Evolutionary conservation across 2,113 vertebrate genomes (phyloP).

Genomic region (Pygoscelis antarcticus): DNA sequence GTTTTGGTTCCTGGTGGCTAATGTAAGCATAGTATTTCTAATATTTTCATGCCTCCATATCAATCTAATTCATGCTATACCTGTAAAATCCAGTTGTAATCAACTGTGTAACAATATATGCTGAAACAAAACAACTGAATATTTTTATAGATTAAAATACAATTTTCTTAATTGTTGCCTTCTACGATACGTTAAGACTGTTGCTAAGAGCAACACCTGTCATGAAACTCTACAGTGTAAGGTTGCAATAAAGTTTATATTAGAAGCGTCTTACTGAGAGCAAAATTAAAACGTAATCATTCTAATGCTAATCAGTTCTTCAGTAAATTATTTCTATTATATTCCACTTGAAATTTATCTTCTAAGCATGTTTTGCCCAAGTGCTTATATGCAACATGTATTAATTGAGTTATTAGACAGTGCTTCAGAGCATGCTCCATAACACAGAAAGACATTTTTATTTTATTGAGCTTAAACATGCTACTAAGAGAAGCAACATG

Average conservation of each 20-base stretch:
- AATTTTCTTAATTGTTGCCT: conserved; percentile 43
- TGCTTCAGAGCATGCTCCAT: not conserved
- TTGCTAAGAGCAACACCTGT: conserved; percentile 72
- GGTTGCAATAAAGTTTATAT: conserved; percentile 47
- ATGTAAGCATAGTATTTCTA: not conserved
- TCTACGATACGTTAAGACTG: not conserved
- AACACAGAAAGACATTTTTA: not conserved
- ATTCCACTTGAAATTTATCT: not conserved
- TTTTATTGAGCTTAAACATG: not conserved
- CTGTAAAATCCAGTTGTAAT: conserved; percentile 20
- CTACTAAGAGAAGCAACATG: not conserved
- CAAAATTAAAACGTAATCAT: conserved; percentile 36
- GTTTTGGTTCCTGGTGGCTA: not conserved
- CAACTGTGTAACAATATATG: not conserved
- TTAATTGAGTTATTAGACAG: not conserved
- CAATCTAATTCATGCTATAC: not conserved
- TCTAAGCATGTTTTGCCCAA: conserved; percentile 2
- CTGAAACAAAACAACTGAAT: conserved; percentile 22
- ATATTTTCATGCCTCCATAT: not conserved
- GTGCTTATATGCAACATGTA: not conserved
- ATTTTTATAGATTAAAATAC: conserved; percentile 36
- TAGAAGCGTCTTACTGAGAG: conserved; percentile 15
- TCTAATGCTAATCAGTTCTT: conserved; percentile 1
- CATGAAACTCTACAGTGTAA: conserved; percentile 20
- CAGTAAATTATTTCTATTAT: conserved; percentile 29